Conservation (phyloP, 1,140 invertebrate genomes). For the Venustaconcha ellipsiformis region DNA sequence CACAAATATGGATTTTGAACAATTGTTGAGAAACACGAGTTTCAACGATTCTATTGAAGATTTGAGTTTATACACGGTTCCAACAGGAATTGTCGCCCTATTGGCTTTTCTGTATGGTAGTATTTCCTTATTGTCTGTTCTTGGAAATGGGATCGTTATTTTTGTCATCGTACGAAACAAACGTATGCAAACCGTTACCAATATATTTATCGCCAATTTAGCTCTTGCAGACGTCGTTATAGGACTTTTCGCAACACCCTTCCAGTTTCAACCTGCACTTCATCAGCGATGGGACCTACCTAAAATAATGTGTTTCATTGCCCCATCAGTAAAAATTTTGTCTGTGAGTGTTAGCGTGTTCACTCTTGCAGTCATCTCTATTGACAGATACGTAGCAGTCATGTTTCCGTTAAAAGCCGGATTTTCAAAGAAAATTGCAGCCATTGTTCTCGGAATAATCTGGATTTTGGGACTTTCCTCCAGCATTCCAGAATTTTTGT, state of each 20-base stretch:
- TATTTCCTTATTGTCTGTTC: constrained; percentile 82
- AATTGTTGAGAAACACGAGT: no score
- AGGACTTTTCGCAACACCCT: constrained; percentile 68
- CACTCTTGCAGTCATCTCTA: constrained; percentile 83
- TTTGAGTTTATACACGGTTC: constrained; percentile 75
- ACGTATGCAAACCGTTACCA: constrained; percentile 84
- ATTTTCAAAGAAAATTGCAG: constrained; percentile 48
- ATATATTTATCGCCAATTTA: constrained; percentile 78
- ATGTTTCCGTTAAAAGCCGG: constrained; percentile 78
- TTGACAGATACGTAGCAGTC: constrained; percentile 82
- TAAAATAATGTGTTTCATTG: constrained; percentile 85
- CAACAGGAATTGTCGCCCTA: constrained; percentile 78
- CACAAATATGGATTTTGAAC: no score
- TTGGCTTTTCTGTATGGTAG: constrained; percentile 84
- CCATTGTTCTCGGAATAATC: constrained; percentile 54
- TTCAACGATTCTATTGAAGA: not conserved
- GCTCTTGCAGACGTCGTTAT: constrained; percentile 62
- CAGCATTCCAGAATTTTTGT: constrained; percentile 56
- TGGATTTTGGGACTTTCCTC: constrained; percentile 56
- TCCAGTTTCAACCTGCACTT: constrained; percentile 88
- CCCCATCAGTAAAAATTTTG: constrained; percentile 80
- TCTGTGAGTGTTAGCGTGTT: constrained; percentile 87
- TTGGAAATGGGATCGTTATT: constrained; percentile 85
- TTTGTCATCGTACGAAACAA: constrained; percentile 78
- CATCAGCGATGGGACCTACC: constrained; percentile 86